These are phyloP conservation scores for Aplocera efformata DNA, from an alignment of 2,888 invertebrate species.

Conservation along the genomic window DNA sequence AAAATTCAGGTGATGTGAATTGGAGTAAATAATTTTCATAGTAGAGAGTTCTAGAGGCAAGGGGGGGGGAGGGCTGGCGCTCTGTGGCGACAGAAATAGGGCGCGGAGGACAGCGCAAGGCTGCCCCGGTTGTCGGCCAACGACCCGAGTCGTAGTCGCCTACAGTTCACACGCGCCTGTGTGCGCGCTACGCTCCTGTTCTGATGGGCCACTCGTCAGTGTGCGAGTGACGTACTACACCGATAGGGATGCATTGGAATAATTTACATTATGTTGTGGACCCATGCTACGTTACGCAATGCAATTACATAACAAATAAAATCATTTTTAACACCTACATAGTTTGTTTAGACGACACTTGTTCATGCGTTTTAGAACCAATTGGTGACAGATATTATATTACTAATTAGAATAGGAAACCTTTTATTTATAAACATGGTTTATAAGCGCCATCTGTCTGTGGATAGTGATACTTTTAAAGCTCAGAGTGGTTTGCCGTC, in stretches of 20 bases:
- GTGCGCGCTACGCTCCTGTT: constrained; percentile 41
- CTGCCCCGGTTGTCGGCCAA: constrained; percentile 75
- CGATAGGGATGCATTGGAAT: constrained; percentile 47
- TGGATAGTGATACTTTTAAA: constrained; percentile 46
- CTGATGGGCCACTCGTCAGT: constrained; percentile 31
- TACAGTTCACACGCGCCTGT: constrained; percentile 20
- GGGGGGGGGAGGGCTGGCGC: constrained; percentile 39
- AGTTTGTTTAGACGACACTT: too few species aligned
- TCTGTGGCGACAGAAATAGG: constrained; percentile 77
- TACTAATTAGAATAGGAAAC: constrained; percentile 5
- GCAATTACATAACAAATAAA: constrained; percentile 16
- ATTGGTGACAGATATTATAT: too few species aligned
- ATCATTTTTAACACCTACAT: constrained; percentile 6
- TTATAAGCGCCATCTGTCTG: constrained; percentile 60
- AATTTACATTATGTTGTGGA: constrained; percentile 42
- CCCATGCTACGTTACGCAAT: constrained; percentile 27
- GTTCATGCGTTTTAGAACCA: background rate
- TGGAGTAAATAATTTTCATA: constrained; percentile 58
- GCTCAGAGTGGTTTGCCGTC: constrained; percentile 34
- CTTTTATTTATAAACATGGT: constrained; percentile 8
- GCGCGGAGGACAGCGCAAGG: constrained; percentile 80
- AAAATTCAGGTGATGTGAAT: constrained; percentile 29
- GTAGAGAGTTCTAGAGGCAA: constrained; percentile 48
- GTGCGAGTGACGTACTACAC: constrained; percentile 35
- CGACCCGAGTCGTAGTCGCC: constrained; percentile 53